Evolutionary conservation across 2,113 vertebrate species (phyloP).

Genomic region (Seriola aureovittata): DNA sequence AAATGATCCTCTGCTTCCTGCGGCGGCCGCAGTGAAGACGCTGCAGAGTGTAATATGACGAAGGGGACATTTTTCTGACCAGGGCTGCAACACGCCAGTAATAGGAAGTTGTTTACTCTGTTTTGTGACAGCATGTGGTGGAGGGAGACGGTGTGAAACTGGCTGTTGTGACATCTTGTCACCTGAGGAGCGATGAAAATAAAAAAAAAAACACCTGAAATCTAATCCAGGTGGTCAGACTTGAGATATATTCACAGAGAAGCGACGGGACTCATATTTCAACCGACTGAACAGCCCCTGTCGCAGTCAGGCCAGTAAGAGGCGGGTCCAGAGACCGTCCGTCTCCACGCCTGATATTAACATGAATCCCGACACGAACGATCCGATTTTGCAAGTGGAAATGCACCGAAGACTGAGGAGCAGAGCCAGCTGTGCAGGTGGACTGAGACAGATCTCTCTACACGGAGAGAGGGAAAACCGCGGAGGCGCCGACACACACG

Average conservation of each 20-base stretch:
- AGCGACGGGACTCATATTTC: neutral
- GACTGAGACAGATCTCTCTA: neutral
- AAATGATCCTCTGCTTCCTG: neutral
- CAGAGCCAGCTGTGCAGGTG: neutral
- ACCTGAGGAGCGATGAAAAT: constrained; percentile 39
- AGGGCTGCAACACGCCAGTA: neutral
- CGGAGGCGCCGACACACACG: no score
- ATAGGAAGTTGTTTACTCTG: constrained; percentile 39
- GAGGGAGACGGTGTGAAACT: constrained; percentile 38
- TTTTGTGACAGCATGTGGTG: constrained; percentile 26
- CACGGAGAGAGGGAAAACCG: neutral
- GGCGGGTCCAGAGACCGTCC: neutral
- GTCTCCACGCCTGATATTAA: no score
- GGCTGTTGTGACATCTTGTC: constrained; percentile 34
- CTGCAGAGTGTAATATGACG: neutral
- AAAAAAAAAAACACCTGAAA: constrained; percentile 25
- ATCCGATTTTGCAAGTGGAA: neutral
- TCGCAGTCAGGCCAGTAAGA: neutral
- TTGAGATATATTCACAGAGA: constrained; percentile 16
- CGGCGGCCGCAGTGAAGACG: no score
- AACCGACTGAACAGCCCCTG: neutral
- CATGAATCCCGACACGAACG: no score
- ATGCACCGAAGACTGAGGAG: neutral
- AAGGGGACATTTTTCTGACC: neutral
- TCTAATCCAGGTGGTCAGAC: constrained; percentile 45